These are phyloP conservation scores for Otis tarda DNA, from an alignment of 2,113 vertebrate species.

Conservation along the genomic window DNA sequence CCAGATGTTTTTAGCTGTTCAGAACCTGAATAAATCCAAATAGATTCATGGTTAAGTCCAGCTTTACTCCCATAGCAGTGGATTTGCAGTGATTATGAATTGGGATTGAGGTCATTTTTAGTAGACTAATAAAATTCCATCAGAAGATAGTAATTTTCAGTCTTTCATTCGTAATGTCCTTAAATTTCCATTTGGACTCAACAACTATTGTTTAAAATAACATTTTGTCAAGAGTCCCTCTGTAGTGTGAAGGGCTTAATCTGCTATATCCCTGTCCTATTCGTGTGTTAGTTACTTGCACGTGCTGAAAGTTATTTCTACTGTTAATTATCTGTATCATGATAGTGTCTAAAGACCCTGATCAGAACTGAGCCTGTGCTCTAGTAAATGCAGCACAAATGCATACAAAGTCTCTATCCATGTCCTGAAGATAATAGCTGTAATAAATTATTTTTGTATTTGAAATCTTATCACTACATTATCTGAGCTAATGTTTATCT, in stretches of 20 bases:
- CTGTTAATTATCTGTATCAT: not conserved
- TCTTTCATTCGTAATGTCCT: not conserved
- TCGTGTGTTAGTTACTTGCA: not conserved
- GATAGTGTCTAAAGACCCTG: not conserved
- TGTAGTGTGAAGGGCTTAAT: not conserved
- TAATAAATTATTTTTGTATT: conserved; percentile 39
- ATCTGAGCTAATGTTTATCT: conserved; percentile 50
- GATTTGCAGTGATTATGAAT: not conserved
- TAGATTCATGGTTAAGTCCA: not conserved
- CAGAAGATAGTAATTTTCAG: not conserved
- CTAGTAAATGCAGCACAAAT: not conserved
- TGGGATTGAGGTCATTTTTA: not conserved
- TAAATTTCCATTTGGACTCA: not conserved
- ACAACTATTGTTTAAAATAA: not conserved
- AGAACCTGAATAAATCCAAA: not conserved
- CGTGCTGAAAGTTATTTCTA: not conserved
- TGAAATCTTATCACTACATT: conserved; percentile 30
- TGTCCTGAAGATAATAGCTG: conserved; percentile 31
- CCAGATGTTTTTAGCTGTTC: not conserved
- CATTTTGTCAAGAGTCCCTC: not conserved
- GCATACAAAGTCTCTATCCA: not conserved
- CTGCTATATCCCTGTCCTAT: not conserved
- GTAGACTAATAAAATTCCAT: not conserved
- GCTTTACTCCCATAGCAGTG: not conserved
- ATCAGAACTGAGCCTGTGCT: not conserved